Base-by-base conservation (phyloP, 2,888 invertebrate species). In the Volucella zonaria region DNA sequence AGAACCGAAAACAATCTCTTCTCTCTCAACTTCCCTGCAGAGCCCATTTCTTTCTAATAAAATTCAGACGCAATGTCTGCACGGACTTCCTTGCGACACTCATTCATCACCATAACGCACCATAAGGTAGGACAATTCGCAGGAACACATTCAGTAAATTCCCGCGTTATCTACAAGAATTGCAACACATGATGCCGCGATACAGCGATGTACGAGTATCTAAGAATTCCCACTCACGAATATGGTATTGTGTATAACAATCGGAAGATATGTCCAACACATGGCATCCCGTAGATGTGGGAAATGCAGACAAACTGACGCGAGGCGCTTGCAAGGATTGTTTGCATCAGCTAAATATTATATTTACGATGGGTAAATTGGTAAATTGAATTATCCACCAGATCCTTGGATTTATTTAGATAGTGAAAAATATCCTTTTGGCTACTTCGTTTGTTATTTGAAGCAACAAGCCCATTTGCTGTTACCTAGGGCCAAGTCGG, bases 311-410 rank as follows among this genome's bases (percentile, higher is more conserved):
- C 70, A 43, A 43, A 12, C 42, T 64, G 68, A 40, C 54, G 59
- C 79, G 31, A 31, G 79, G 82, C 82, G 82, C 82, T 83, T 75
- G 43, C 74, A 42, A 18, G 47, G 8, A 82, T 79, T 79, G 79
- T 83, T 77, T 73, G 14, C 11, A 43, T 49, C 31, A 66, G 58
- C 68, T 70, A 79, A 83, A 83, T 83, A 75, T 83, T 83, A 83
- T 83, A 75, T 83, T 83, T 79, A 83, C 68, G 66, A 61, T 59
- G 79, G 78, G 74, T 66, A 83, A 82, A 58, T 70, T 70, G 54
- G 47, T 47, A 70, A 74, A 83, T 83, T 74, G 70, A 79, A 83
- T 83, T 83, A 83, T 83, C 79, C 31, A 18, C 14, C 45, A 14
- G 47, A 71, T 76, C 23, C 12, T 67, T 38, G 43, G 38, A 10